Conservation (phyloP, 2,113 vertebrate species). For the Anarhynchus alexandrinus region DNA sequence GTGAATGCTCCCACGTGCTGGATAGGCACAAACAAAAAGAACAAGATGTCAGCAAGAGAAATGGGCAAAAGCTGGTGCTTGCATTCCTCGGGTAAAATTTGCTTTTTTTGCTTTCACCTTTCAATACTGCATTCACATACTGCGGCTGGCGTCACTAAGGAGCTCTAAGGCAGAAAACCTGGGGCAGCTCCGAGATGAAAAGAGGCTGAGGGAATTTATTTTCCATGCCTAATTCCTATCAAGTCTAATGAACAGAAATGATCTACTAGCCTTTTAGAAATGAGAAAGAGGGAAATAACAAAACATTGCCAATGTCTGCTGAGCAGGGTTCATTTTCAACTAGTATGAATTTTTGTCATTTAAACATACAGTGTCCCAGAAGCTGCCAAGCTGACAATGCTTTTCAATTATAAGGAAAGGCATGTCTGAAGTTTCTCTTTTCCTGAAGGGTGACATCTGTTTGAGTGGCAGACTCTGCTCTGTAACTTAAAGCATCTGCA, state of each 20-base stretch:
- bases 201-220: slow-evolving; percentile 1
- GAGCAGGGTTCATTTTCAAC: slow-evolving; percentile 54
- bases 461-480: slow-evolving; percentile 53
- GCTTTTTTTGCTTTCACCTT: slow-evolving; percentile 2
- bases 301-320: slow-evolving; percentile 28
- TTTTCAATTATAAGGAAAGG: slow-evolving; percentile 70
- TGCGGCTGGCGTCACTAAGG: background rate
- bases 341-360: slow-evolving; percentile 65
- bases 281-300: slow-evolving; percentile 14
- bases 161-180: background rate
- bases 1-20: background rate
- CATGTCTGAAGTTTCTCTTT: slow-evolving; percentile 19
- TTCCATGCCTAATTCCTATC: slow-evolving; percentile 64
- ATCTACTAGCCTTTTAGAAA: slow-evolving; percentile 42
- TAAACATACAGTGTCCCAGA: slow-evolving; percentile 55
- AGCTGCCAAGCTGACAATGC: slow-evolving; percentile 70
- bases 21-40: slow-evolving; percentile 17
- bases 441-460: slow-evolving; percentile 51
- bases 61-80: background rate
- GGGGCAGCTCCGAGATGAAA: slow-evolving; percentile 19
- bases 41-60: slow-evolving; percentile 32
- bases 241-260: slow-evolving; percentile 58
- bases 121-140: background rate
- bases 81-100: background rate
- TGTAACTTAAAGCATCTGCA: background rate